phyloP scores from a whole-genome alignment of 2,888 invertebrate genomes.

The Phortica okadai region DNA sequence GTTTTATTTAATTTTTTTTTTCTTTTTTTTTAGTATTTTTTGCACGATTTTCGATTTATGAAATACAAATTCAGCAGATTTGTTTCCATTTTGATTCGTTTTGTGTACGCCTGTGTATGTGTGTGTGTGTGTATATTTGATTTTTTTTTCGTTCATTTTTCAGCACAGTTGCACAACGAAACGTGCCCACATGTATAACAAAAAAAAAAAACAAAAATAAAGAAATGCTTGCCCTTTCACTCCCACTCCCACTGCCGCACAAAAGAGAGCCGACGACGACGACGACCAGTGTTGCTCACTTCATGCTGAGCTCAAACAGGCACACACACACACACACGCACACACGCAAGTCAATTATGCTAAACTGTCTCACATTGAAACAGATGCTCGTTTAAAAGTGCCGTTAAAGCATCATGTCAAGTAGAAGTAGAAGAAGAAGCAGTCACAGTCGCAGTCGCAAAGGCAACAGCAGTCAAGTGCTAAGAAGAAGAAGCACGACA shows the following conservation, averaged over 20 bases:
- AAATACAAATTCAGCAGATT: slow-evolving; percentile 18
- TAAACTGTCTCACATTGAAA: no score
- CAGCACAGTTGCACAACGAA: neutral
- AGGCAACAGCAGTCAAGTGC: no score
- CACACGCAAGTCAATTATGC: neutral
- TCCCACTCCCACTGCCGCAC: neutral
- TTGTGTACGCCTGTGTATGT: neutral
- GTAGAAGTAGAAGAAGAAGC: no score
- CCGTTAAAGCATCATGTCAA: no score
- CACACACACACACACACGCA: neutral
- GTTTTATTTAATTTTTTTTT: neutral
- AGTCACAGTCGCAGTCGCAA: no score
- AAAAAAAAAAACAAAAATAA: no score
- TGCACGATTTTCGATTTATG: slow-evolving; percentile 23
- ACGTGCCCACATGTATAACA: no score
- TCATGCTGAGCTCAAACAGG: neutral
- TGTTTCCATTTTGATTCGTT: neutral
- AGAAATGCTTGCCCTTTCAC: neutral
- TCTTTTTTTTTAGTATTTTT: neutral
- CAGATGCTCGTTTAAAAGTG: no score
- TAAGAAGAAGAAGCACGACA: no score
- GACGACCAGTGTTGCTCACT: neutral
- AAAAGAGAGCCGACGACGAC: neutral
- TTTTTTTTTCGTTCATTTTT: neutral
- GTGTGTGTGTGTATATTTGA: neutral